Conservation (phyloP, 1,140 invertebrate species). For the Zophobas morio region DNA sequence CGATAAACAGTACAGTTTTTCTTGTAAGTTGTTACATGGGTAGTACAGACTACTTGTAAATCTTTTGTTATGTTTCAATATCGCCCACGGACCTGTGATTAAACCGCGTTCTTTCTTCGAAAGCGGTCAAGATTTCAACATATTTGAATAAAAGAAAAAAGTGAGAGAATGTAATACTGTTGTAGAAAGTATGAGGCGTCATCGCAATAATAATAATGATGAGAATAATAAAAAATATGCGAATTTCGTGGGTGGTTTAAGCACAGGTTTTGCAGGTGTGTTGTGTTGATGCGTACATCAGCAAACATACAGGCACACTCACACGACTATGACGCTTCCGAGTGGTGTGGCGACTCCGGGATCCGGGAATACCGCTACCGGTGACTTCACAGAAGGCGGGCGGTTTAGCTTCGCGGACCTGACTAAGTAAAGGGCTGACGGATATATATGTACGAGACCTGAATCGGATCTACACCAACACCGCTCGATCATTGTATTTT, state of each 20-base stretch:
- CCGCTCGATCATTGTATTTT: no score
- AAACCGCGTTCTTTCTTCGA: slow-evolving; percentile 39
- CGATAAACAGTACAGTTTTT: slow-evolving; percentile 29
- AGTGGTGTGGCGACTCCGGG: slow-evolving; percentile 1
- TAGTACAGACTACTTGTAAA: slow-evolving; percentile 56
- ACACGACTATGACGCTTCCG: slow-evolving; percentile 27
- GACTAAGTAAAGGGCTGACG: slow-evolving; percentile 37
- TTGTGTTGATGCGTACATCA: slow-evolving; percentile 36
- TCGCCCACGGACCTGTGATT: slow-evolving; percentile 40
- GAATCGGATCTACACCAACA: neutral
- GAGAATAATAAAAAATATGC: neutral
- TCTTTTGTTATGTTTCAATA: slow-evolving; percentile 51
- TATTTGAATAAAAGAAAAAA: slow-evolving; percentile 12
- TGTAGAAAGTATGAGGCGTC: slow-evolving; percentile 21
- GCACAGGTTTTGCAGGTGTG: slow-evolving; percentile 40
- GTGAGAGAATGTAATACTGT: slow-evolving; percentile 28
- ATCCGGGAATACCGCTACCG: slow-evolving; percentile 16
- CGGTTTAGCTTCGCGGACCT: slow-evolving; percentile 10
- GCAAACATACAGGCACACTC: slow-evolving; percentile 42
- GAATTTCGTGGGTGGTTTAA: slow-evolving; percentile 22
- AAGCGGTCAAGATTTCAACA: slow-evolving; percentile 28
- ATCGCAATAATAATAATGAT: neutral
- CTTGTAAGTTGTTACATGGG: slow-evolving; percentile 51
- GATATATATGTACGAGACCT: neutral
- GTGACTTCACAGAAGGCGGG: slow-evolving; percentile 26